Evolutionary conservation across 2,113 vertebrate species (phyloP).

Genomic region (Misgurnus anguillicaudatus): DNA sequence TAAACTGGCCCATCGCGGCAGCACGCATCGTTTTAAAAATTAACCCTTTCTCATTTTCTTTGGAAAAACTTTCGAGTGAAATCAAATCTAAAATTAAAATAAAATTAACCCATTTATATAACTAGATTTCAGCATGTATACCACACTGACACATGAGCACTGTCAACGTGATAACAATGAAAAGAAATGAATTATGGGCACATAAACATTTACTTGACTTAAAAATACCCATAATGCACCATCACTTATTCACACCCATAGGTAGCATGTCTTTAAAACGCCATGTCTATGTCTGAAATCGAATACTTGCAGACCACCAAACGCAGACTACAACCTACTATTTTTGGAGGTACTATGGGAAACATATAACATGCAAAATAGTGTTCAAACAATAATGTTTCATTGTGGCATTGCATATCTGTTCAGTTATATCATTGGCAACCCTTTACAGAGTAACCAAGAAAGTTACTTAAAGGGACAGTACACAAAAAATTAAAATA

Average conservation of each 20-base stretch:
- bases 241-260: slow-evolving; percentile 29
- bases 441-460: too few relatives aligned
- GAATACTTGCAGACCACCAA: slow-evolving; percentile 5
- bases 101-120: too few relatives aligned
- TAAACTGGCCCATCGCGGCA: slow-evolving; percentile 77
- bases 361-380: too few relatives aligned
- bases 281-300: not conserved
- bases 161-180: slow-evolving; percentile 41
- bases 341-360: not conserved
- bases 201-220: not conserved
- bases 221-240: slow-evolving; percentile 27
- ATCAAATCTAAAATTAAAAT: too few relatives aligned
- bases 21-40: slow-evolving; percentile 61
- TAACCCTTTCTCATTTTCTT: slow-evolving; percentile 44
- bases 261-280: slow-evolving; percentile 10
- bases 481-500: too few relatives aligned
- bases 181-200: not conserved
- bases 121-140: not conserved
- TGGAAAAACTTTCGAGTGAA: slow-evolving; percentile 5
- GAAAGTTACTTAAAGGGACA: too few relatives aligned
- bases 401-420: too few relatives aligned
- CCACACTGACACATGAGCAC: not conserved
- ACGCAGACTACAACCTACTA: not conserved
- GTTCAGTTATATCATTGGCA: too few relatives aligned
- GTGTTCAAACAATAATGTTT: too few relatives aligned